Evolutionary conservation across 1,140 invertebrate species (phyloP), one percentile per base, ranked within the genome.

Genomic region (Formica selysi): DNA sequence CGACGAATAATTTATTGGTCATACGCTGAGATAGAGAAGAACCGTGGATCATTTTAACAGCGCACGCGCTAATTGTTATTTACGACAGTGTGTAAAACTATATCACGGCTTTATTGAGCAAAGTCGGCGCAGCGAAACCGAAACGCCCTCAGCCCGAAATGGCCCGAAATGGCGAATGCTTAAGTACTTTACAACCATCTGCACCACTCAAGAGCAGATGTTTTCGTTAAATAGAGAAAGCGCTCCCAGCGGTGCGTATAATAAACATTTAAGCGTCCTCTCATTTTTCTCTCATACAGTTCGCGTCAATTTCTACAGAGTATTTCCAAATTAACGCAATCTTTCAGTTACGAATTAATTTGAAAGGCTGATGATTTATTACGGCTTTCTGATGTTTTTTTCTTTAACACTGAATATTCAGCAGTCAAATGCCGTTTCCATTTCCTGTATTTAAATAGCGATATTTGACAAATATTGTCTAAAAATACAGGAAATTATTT

Each of bases 61-160:
- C 79, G 67, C 67, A 80, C 79, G 67, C 85, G 89, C 88, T 93
- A 94, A 94, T 94, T 94, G 90, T 94, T 94, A 93, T 94, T 94
- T 94, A 94, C 92, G 91, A 93, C 88, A 87, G 90, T 87, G 54
- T 90, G 90, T 91, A 92, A 51, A 92, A 91, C 78, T 90, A 91
- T 92, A 90, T 88, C 90, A 91, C 78, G 85, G 87, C 88, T 92
- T 91, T 91, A 92, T 93, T 91, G 90, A 90, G 87, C 80, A 73
- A 67, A 22, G 6, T 62, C 29, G 67, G 16, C 41, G n/a, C 51
- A 51, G 16, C 32, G 76, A 41, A 26, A 13, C 48, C 32, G 64
- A 48, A 74, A 61, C 79, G 79, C 68, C 67, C 67, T 44, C 7
- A 59, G 41, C 11, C n/a, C 22, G 11, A 38, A 67, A 79, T 16